Conservation (phyloP, 2,888 invertebrate genomes). For the Philaethria dido region DNA sequence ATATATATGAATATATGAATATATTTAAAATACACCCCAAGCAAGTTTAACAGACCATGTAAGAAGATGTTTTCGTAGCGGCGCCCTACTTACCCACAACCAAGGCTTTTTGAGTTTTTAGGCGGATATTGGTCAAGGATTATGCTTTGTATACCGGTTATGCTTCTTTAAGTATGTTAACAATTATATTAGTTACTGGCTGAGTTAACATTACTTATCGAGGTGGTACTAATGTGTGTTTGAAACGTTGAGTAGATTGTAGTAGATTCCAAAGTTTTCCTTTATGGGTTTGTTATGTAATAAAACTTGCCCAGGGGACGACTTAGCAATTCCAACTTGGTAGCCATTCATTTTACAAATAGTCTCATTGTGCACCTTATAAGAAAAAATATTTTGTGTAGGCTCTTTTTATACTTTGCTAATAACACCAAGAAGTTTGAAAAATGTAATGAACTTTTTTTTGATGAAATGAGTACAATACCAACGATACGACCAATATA, state of each 20-base stretch:
- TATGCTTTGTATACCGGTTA: background rate
- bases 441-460: no score
- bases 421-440: no score
- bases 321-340: conserved; percentile 22
- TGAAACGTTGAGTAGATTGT: conserved; percentile 51
- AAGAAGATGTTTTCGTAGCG: conserved; percentile 59
- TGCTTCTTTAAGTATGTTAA: background rate
- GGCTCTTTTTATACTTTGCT: background rate
- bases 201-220: conserved; percentile 2
- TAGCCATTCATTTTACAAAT: conserved; percentile 26
- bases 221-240: conserved; percentile 44
- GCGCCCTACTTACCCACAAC: conserved; percentile 28
- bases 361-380: conserved; percentile 13
- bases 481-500: no score
- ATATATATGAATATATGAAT: background rate
- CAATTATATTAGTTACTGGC: background rate
- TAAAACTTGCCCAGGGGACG: conserved; percentile 29
- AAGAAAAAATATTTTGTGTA: background rate
- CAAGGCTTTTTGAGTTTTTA: background rate
- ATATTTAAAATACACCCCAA: conserved; percentile 37
- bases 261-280: conserved; percentile 56
- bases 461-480: no score
- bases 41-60: conserved; percentile 57
- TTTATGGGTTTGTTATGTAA: conserved; percentile 64
- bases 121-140: conserved; percentile 5